Conservation (phyloP, 2,113 vertebrate genomes). For the Thamnaconus septentrionalis region DNA sequence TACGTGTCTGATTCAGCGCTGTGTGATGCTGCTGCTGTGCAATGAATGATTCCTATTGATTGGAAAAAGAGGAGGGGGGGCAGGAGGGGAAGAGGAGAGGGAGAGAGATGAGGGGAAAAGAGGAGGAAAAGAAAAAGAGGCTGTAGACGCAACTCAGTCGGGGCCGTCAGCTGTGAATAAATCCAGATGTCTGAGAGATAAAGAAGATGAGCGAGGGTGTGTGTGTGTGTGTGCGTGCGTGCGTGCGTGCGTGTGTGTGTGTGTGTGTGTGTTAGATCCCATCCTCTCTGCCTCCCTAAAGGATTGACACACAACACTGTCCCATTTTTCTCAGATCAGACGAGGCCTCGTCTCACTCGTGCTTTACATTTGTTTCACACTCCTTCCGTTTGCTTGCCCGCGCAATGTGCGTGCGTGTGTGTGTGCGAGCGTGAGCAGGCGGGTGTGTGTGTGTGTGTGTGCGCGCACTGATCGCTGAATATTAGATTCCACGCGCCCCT, state of each 20-base stretch:
- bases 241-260: too few relatives aligned
- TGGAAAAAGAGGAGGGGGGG: conserved; percentile 7
- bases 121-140: conserved; percentile 5
- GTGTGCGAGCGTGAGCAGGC: conserved; percentile 6
- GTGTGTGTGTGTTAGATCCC: conserved; percentile 17
- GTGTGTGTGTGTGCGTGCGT: too few relatives aligned
- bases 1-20: conserved; percentile 6
- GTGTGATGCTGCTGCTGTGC: background rate
- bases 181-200: conserved; percentile 59
- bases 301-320: conserved; percentile 43
- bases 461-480: background rate
- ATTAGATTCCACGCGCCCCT: conserved; percentile 9
- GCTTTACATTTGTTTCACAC: conserved; percentile 20
- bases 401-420: background rate
- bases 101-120: background rate
- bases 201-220: background rate
- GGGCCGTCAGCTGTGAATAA: conserved; percentile 58
- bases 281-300: conserved; percentile 41
- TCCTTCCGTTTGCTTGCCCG: background rate
- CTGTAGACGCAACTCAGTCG: conserved; percentile 43
- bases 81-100: background rate
- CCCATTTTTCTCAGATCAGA: conserved; percentile 44
- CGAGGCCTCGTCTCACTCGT: conserved; percentile 1
- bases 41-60: conserved; percentile 47
- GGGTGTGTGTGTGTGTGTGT: background rate